Evolutionary conservation across 92 coral and sea anemone genomes (phyloP).

Genomic region (Umimayanthus kanabou): DNA sequence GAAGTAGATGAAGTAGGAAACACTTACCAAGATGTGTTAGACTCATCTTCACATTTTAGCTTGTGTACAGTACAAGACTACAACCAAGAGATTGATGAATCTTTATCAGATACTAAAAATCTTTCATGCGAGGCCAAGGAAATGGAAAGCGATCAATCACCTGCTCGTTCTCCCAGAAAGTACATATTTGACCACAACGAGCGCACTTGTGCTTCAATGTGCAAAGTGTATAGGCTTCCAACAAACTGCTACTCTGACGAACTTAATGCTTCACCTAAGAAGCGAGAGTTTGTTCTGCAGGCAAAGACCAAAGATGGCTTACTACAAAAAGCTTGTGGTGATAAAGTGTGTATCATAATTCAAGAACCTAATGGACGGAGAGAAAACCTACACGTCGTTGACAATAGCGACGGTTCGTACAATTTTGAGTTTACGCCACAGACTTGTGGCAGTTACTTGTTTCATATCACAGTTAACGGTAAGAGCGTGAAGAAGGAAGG

Average conservation of each 20-base stretch:
- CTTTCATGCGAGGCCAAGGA: not conserved
- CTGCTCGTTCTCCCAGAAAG: not conserved
- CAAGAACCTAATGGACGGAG: not conserved
- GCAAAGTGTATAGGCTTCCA: constrained; percentile 33
- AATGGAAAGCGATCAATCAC: not conserved
- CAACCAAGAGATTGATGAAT: not conserved
- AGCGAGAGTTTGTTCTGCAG: constrained; percentile 24
- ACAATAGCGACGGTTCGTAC: constrained; percentile 9
- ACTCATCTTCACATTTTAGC: not conserved
- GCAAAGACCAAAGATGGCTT: constrained; percentile 32
- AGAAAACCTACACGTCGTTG: not conserved
- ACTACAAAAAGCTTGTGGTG: constrained; percentile 15
- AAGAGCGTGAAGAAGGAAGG: not conserved
- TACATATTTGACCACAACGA: not conserved
- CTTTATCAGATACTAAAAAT: not conserved
- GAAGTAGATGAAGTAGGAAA: not conserved
- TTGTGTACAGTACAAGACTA: not conserved
- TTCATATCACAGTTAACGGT: constrained; percentile 14
- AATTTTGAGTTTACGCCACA: constrained; percentile 3
- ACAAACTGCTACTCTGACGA: not conserved
- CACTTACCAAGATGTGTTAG: not conserved
- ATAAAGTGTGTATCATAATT: constrained; percentile 16
- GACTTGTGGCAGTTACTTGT: not conserved
- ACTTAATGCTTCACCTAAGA: not conserved
- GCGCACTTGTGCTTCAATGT: constrained; percentile 28